phyloP scores from a whole-genome alignment of 2,797 vertebrate species.

The Nothura maculosa region DNA sequence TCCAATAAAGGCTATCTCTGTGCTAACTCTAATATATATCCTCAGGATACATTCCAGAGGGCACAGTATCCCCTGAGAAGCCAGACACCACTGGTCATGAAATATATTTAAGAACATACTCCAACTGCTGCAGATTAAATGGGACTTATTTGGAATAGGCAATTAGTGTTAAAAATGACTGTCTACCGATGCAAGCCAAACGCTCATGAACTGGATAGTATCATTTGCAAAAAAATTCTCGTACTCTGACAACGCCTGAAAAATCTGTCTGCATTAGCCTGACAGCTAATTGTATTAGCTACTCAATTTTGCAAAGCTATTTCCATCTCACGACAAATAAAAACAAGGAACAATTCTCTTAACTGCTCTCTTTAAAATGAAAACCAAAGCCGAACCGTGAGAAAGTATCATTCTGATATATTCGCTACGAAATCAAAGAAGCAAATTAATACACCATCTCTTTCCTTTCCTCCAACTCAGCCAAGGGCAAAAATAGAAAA shows the following conservation, averaged over 20 bases:
- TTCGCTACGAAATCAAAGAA: neutral
- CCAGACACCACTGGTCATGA: neutral
- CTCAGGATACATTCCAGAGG: neutral
- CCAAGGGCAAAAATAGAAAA: neutral
- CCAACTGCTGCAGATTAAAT: neutral
- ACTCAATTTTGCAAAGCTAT: neutral
- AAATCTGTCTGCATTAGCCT: neutral
- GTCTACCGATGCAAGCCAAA: neutral
- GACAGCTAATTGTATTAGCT: neutral
- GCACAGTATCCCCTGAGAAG: neutral
- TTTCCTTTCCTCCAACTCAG: neutral
- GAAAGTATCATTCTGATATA: neutral
- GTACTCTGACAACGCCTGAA: neutral
- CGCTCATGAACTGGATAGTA: neutral
- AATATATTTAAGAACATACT: neutral
- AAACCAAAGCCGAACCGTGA: neutral
- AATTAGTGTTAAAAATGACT: neutral
- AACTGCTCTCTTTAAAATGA: neutral
- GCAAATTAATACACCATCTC: neutral
- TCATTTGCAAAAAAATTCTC: neutral
- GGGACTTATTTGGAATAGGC: neutral
- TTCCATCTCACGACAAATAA: neutral
- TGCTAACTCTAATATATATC: neutral
- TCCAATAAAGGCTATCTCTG: neutral
- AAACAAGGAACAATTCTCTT: neutral